A percentile compares a stretch with the other conserved stretches of the same genome.
Evolutionary conservation across 2,888 invertebrate genomes (phyloP).

Genomic region (Tiliacea citrago): DNA sequence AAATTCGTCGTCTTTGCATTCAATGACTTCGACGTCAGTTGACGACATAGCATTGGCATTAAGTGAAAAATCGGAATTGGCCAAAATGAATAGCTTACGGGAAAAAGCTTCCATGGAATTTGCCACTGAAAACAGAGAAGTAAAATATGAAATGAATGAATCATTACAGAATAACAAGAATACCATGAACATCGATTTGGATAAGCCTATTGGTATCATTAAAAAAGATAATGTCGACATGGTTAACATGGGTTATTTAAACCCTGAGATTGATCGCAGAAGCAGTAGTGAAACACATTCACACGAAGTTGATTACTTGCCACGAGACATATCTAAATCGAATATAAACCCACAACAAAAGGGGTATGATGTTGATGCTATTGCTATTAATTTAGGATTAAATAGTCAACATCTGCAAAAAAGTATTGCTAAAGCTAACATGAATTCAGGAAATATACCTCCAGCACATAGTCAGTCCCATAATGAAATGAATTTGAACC

Average conservation of each 20-base stretch:
- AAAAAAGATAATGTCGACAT: conserved; percentile 86
- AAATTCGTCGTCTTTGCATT: conserved; percentile 71
- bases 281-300: conserved; percentile 75
- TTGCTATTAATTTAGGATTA: conserved; percentile 86
- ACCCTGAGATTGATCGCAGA: conserved; percentile 80
- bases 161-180: conserved; percentile 75
- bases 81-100: conserved; percentile 78
- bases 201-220: conserved; percentile 73
- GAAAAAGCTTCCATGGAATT: conserved; percentile 77
- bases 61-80: conserved; percentile 84
- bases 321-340: conserved; percentile 75
- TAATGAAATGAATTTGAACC: conserved; percentile 75
- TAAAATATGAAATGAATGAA: conserved; percentile 71
- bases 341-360: conserved; percentile 77
- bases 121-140: conserved; percentile 73
- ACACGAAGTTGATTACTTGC: conserved; percentile 70
- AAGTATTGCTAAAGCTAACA: conserved; percentile 72
- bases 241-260: conserved; percentile 89
- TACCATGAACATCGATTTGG: conserved; percentile 68
- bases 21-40: conserved; percentile 76
- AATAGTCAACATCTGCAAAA: conserved; percentile 82
- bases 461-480: conserved; percentile 82
- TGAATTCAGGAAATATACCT: conserved; percentile 75
- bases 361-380: conserved; percentile 84
- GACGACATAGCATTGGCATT: conserved; percentile 85